Evolutionary conservation across 2,888 invertebrate species (phyloP), one percentile per base, ranked within the genome.

Genomic region (Ferdinandea cuprea): DNA sequence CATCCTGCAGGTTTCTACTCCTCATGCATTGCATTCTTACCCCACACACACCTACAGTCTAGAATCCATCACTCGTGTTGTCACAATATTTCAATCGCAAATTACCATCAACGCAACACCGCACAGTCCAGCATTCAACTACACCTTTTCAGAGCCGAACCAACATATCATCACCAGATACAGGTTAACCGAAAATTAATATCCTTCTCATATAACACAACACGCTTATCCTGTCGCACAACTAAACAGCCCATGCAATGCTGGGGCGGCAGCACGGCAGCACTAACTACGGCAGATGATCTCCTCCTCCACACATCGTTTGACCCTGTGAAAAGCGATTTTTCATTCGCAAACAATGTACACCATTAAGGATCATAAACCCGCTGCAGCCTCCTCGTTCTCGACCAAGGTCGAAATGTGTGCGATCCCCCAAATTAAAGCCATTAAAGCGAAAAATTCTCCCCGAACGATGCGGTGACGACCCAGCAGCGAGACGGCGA

Each of bases 231-330:
- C 81, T 81, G 77, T 81, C 81, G 77, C 77, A 81, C 59, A n/a
- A n/a, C n/a, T n/a, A n/a, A n/a, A n/a, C n/a, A 66, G 76, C 65
- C 58, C 21, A 13, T 25, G 21, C 19, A 54, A 25, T 25, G 25
- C 25, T n/a, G 25, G 5, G 19, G 15, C 59, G 8, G 40, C 32
- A 61, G 61, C 59, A 65, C 65, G 15, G 81, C 80, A 74, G 74
- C 74, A 40, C 11, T 46, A 66, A 44, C 54, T 42, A 15, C 30
- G 66, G 40, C 56, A 58, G 71, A 77, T 72, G 81, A 77, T 77
- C 68, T 68, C 74, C 79, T 80, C 74, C 77, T 81, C 81, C 81
- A 81, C 81, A 77, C 81, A 77, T 81, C 77, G 68, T 71, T 81
- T 81, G 81, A 81, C 81, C 77, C 77, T 72, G 81, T 65, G 46